Percentiles rank a stretch among this genome's conserved stretches.
Evolutionary conservation across 2,797 vertebrate genomes (phyloP).

Genomic region (Sebastes flavidus): DNA sequence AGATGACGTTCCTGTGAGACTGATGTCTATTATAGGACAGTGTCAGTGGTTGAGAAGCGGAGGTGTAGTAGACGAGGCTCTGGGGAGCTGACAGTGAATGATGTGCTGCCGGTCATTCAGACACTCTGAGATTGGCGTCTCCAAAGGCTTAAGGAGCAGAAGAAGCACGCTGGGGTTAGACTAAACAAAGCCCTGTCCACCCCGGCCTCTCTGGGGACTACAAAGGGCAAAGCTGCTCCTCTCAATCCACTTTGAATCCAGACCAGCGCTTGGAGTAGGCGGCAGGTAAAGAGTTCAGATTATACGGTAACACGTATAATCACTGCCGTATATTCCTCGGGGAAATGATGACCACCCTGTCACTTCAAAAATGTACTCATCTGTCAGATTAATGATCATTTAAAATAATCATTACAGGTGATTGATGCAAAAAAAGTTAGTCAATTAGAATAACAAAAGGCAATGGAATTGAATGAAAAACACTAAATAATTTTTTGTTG

Average conservation of each 20-base stretch:
- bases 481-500: neutral
- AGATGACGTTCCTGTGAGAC: neutral
- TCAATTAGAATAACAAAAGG: neutral
- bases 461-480: neutral
- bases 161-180: conserved; percentile 49
- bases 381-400: neutral
- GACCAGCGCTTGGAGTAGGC: neutral
- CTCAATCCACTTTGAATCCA: conserved; percentile 37
- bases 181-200: conserved; percentile 64
- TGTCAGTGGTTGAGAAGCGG: neutral
- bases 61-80: neutral
- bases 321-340: accelerated
- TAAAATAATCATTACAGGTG: neutral
- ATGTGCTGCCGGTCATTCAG: conserved; percentile 54
- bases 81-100: conserved; percentile 45
- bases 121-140: conserved; percentile 53
- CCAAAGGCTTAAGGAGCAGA: conserved; percentile 56
- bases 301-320: neutral
- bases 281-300: conserved; percentile 42
- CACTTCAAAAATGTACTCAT: neutral
- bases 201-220: conserved; percentile 26
- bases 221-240: conserved; percentile 48
- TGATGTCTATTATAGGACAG: neutral
- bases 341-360: neutral
- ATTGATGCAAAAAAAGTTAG: neutral